Evolutionary conservation across 2,888 invertebrate genomes (phyloP).

Genomic region (Agrilus mali): DNA sequence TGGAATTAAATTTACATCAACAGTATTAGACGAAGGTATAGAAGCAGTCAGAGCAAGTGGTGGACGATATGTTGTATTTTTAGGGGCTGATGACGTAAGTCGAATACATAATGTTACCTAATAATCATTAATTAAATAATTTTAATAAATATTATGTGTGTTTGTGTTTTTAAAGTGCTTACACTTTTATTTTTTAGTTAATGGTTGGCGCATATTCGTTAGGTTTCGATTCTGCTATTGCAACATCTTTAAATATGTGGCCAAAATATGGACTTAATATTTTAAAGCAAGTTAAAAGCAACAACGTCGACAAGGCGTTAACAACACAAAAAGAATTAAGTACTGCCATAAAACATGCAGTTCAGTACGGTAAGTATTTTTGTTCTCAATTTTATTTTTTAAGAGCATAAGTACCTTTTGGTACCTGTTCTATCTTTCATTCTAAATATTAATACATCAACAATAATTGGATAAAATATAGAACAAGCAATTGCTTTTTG

Average conservation of each 20-base stretch:
- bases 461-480: no score
- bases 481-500: constrained; percentile 11
- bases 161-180: not conserved
- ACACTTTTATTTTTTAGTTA: constrained; percentile 34
- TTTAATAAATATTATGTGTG: not conserved
- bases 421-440: no score
- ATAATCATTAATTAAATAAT: no score
- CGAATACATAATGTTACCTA: constrained; percentile 3
- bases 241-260: constrained; percentile 55
- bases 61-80: constrained; percentile 44
- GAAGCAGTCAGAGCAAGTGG: constrained; percentile 42
- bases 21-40: constrained; percentile 53
- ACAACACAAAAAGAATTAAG: constrained; percentile 37
- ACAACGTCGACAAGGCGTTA: constrained; percentile 36
- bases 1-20: constrained; percentile 74
- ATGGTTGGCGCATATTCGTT: constrained; percentile 51
- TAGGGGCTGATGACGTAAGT: constrained; percentile 56
- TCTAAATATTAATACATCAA: no score
- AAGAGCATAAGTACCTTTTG: no score
- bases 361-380: no score
- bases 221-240: constrained; percentile 61
- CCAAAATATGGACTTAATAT: constrained; percentile 47
- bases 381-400: no score
- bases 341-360: constrained; percentile 7
- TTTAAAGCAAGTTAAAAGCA: constrained; percentile 37